Evolutionary conservation across 2,888 invertebrate genomes (phyloP).

Genomic region (Tetranychus piercei): DNA sequence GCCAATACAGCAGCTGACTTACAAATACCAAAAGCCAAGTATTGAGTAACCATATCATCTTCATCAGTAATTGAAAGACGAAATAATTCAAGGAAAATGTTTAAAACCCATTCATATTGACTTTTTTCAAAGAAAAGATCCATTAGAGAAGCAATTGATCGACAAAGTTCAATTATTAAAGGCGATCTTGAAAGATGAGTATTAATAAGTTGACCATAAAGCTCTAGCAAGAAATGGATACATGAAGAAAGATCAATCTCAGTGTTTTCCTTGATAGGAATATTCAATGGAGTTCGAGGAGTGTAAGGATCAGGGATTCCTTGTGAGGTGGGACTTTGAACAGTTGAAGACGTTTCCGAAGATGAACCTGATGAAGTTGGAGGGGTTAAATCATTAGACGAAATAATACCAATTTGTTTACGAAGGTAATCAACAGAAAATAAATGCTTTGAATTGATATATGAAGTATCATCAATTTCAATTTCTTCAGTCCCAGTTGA

Average conservation of each 20-base stretch:
- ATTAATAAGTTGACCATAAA: constrained; percentile 51
- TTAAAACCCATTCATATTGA: constrained; percentile 62
- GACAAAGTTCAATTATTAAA: constrained; percentile 31
- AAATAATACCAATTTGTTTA: constrained; percentile 10
- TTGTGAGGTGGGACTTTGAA: not conserved
- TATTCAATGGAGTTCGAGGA: not conserved
- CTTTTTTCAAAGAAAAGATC: constrained; percentile 49
- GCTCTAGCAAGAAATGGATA: constrained; percentile 70
- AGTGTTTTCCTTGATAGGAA: not conserved
- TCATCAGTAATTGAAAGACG: constrained; percentile 46
- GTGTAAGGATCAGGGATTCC: not conserved
- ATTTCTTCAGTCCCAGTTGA: not conserved
- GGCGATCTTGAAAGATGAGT: constrained; percentile 23
- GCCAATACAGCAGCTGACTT: constrained; percentile 49
- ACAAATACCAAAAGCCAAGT: constrained; percentile 46
- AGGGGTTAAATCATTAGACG: not conserved
- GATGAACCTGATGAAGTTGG: constrained; percentile 9
- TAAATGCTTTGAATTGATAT: not conserved
- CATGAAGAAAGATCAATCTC: constrained; percentile 79
- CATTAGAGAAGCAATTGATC: constrained; percentile 49
- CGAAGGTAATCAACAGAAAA: constrained; percentile 12
- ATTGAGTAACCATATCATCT: constrained; percentile 56
- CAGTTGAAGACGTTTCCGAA: constrained; percentile 9
- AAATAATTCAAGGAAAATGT: constrained; percentile 45
- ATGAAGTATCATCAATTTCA: not conserved